Conservation (phyloP, 1,140 invertebrate genomes). For the Drosophila teissieri region DNA sequence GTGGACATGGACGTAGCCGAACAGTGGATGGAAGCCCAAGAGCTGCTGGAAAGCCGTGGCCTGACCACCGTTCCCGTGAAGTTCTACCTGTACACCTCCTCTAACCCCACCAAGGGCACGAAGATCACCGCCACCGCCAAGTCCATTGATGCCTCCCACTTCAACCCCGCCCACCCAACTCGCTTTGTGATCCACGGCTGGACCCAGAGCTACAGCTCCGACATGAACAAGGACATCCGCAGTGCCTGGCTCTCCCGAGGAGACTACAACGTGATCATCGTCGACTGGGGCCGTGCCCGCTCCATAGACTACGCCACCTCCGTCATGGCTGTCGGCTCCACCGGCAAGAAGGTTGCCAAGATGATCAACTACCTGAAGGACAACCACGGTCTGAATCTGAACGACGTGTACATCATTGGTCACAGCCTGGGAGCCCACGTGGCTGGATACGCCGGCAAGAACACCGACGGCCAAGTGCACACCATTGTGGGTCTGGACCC, state of each 20-base stretch:
- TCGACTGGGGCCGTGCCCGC: conserved; percentile 87
- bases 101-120: conserved; percentile 57
- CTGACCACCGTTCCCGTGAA: conserved; percentile 58
- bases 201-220: conserved; percentile 60
- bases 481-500: conserved; percentile 85
- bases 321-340: conserved; percentile 60
- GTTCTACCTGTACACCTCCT: conserved; percentile 70
- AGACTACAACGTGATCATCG: conserved; percentile 86
- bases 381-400: conserved; percentile 64
- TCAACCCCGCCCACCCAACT: conserved; percentile 67
- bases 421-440: conserved; percentile 85
- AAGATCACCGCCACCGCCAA: conserved; percentile 62
- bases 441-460: conserved; percentile 85
- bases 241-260: conserved; percentile 85
- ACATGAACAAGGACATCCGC: conserved; percentile 68
- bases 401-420: conserved; percentile 80
- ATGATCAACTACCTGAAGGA: conserved; percentile 81
- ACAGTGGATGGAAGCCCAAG: conserved; percentile 40
- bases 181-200: conserved; percentile 80
- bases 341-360: conserved; percentile 73
- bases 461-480: conserved; percentile 65
- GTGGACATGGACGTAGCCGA: conserved; percentile 71
- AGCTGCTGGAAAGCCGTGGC: conserved; percentile 49
- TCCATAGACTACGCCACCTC: conserved; percentile 86
- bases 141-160: conserved; percentile 63